Conservation (phyloP, 2,113 vertebrate species). For the Poeciliopsis retropinna region DNA sequence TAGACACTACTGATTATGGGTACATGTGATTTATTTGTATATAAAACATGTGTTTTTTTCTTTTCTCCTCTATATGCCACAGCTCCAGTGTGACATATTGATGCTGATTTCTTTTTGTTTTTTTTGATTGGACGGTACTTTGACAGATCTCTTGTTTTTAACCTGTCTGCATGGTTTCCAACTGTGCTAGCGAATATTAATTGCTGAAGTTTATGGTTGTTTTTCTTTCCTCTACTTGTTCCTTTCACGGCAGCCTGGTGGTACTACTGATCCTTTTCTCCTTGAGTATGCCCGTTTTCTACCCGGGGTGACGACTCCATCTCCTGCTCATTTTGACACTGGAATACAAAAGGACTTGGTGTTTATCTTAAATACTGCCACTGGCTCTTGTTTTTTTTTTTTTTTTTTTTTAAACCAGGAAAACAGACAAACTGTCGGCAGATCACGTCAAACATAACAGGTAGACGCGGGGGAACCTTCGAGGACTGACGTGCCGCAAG, state of each 20-base stretch:
- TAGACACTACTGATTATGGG: constrained; percentile 76
- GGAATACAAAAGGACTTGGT: constrained; percentile 60
- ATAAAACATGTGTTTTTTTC: constrained; percentile 42
- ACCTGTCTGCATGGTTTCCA: constrained; percentile 38
- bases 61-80: constrained; percentile 35
- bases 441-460: constrained; percentile 5
- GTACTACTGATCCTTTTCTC: constrained; percentile 73
- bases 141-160: constrained; percentile 32
- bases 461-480: constrained; percentile 39
- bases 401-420: constrained; percentile 18
- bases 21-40: constrained; percentile 69
- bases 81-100: constrained; percentile 49
- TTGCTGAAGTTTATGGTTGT: constrained; percentile 49
- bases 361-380: constrained; percentile 43
- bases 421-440: constrained; percentile 7
- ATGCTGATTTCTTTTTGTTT: constrained; percentile 5
- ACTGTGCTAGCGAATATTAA: constrained; percentile 41
- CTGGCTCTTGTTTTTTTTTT: constrained; percentile 20
- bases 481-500: constrained; percentile 39
- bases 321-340: constrained; percentile 61
- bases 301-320: constrained; percentile 36
- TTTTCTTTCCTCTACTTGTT: background rate
- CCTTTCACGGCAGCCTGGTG: constrained; percentile 49
- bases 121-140: constrained; percentile 57
- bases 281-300: constrained; percentile 33